phyloP scores from a whole-genome alignment of 2,888 invertebrate genomes.

The Apamea anceps region DNA sequence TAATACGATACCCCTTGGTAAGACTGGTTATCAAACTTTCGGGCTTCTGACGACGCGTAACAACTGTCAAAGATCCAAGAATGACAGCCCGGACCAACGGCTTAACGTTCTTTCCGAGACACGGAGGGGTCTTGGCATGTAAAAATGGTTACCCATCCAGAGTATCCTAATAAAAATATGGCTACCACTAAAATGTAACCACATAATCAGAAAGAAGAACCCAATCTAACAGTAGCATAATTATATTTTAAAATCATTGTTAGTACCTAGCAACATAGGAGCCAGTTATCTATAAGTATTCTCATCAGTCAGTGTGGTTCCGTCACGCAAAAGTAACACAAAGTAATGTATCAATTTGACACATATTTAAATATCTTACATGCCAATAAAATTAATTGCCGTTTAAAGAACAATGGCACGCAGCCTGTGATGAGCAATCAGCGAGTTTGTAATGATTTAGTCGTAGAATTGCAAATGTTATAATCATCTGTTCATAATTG shows the following conservation, averaged over 20 bases:
- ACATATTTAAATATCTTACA: slow-evolving; percentile 33
- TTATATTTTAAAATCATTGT: not conserved
- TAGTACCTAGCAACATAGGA: not conserved
- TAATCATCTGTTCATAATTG: slow-evolving; percentile 40
- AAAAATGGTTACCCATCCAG: too few species aligned
- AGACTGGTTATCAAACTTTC: too few species aligned
- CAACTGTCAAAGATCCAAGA: too few species aligned
- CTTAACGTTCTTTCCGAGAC: too few species aligned
- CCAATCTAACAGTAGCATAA: not conserved
- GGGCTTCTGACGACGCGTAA: too few species aligned
- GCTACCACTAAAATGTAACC: not conserved
- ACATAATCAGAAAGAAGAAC: not conserved
- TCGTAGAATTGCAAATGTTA: slow-evolving; percentile 39
- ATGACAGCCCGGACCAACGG: too few species aligned
- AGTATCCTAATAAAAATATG: too few species aligned
- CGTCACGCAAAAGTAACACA: slow-evolving; percentile 19
- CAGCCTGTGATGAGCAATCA: slow-evolving; percentile 32
- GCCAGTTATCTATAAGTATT: not conserved
- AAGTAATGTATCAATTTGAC: slow-evolving; percentile 16
- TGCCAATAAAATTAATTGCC: slow-evolving; percentile 40
- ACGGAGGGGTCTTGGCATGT: too few species aligned
- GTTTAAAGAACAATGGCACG: slow-evolving; percentile 17
- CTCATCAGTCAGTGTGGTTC: not conserved
- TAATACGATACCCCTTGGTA: too few species aligned
- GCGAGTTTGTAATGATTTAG: slow-evolving; percentile 24